These are phyloP conservation scores for Pherbina coryleti DNA, from an alignment of 2,888 invertebrate species.

Conservation along the genomic window DNA sequence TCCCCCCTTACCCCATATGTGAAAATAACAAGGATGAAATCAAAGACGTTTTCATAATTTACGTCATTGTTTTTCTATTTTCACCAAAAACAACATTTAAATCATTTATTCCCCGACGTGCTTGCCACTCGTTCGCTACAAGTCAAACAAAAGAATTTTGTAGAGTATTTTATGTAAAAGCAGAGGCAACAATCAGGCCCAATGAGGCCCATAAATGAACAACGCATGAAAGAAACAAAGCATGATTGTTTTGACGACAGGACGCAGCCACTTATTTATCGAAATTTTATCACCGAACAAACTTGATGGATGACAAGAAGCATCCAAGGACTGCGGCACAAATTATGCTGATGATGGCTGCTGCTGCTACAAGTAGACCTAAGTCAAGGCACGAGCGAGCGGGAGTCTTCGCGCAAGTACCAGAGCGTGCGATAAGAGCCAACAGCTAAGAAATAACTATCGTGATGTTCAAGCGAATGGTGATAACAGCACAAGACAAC, in stretches of 20 bases:
- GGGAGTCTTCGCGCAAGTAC: background rate
- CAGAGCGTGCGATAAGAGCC: too few relatives aligned
- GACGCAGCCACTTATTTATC: slow-evolving; percentile 28
- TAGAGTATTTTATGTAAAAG: background rate
- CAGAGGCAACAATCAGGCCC: background rate
- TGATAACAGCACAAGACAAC: too few relatives aligned
- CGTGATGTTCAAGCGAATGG: background rate
- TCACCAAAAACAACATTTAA: background rate
- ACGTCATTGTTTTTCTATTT: slow-evolving; percentile 28
- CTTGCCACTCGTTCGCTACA: background rate
- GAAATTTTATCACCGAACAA: slow-evolving; percentile 26
- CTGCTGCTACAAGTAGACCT: background rate
- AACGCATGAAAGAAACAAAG: background rate
- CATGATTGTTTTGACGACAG: background rate
- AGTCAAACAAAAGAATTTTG: too few relatives aligned
- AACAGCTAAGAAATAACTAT: background rate
- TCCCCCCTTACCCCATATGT: background rate
- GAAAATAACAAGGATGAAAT: background rate
- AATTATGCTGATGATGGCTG: background rate
- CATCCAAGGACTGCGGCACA: background rate
- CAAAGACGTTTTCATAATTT: slow-evolving; percentile 16
- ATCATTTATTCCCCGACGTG: slow-evolving; percentile 11
- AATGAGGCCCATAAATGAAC: background rate
- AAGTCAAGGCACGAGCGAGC: background rate
- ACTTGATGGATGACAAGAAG: slow-evolving; percentile 21